Evolutionary conservation across 2,113 vertebrate species (phyloP).

Genomic region (Choloepus hoffmanni): DNA sequence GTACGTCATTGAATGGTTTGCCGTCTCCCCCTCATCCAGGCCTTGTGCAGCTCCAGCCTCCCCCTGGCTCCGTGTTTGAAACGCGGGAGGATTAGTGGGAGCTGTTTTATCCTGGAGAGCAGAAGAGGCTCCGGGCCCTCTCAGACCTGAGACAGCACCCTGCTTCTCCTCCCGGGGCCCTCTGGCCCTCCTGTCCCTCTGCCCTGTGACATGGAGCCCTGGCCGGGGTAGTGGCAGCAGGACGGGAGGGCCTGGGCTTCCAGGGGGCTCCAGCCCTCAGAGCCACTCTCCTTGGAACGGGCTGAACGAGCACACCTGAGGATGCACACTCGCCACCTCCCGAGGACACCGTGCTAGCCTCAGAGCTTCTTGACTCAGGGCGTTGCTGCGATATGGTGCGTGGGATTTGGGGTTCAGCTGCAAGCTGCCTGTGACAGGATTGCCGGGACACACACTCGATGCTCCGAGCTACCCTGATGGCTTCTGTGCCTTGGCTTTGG

Average conservation of each 20-base stretch:
- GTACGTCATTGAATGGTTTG: rapidly evolving
- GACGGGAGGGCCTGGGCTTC: too few relatives aligned
- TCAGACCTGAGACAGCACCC: background rate
- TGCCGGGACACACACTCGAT: rapidly evolving
- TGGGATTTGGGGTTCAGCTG: background rate
- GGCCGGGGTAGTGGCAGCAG: too few relatives aligned
- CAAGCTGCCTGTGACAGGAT: background rate
- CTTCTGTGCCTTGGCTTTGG: background rate
- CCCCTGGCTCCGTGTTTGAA: rapidly evolving
- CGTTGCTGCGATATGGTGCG: background rate
- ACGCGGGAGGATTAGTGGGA: background rate
- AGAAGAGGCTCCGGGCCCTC: too few relatives aligned
- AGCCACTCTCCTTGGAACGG: conserved; percentile 10
- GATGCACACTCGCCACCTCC: background rate
- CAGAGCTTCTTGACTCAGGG: background rate
- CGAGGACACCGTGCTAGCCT: background rate
- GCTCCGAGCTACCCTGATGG: background rate
- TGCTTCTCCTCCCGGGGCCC: rapidly evolving
- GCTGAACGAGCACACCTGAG: background rate
- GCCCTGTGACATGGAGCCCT: too few relatives aligned
- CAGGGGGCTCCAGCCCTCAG: background rate
- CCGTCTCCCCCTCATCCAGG: background rate
- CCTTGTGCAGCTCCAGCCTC: rapidly evolving
- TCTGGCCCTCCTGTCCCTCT: background rate
- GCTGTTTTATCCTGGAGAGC: rapidly evolving